Percentiles rank a stretch among this genome's conserved stretches.
phyloP scores from a whole-genome alignment of 2,888 invertebrate genomes.

The Chaetogeoica ovagalla region DNA sequence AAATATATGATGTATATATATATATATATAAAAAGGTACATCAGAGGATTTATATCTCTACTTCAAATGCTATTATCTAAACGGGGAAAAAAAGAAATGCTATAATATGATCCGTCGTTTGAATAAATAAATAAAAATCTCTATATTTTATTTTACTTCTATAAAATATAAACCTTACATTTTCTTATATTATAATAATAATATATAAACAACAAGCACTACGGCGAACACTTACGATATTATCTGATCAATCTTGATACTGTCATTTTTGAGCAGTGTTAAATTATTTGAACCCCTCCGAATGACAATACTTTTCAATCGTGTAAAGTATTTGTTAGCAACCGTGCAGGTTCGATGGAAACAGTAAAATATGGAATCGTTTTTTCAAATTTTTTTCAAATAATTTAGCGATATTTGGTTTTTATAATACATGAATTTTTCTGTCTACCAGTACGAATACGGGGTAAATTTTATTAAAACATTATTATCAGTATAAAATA shows the following conservation, averaged over 20 bases:
- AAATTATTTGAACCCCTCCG: too few species aligned
- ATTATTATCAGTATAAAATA: not conserved
- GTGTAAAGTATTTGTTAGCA: too few species aligned
- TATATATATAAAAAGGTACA: not conserved
- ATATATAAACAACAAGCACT: too few species aligned
- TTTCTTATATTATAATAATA: too few species aligned
- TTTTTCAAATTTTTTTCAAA: too few species aligned
- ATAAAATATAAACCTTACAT: not conserved
- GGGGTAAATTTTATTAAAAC: not conserved
- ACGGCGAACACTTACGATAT: too few species aligned
- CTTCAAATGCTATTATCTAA: constrained; percentile 10
- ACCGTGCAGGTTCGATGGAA: too few species aligned
- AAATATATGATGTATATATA: not conserved
- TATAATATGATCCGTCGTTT: not conserved
- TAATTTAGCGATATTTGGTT: not conserved
- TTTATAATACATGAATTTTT: not conserved
- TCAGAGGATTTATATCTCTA: not conserved
- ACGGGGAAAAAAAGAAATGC: not conserved
- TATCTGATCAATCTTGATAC: too few species aligned
- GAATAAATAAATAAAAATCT: constrained; percentile 22
- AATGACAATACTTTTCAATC: too few species aligned
- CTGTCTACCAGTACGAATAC: not conserved
- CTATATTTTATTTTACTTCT: constrained; percentile 6
- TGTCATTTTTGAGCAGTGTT: too few species aligned
- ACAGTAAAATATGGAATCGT: not conserved